A percentile compares a stretch with the other conserved stretches of the same genome.
Evolutionary conservation across 2,888 invertebrate genomes (phyloP).

Genomic region (Microctonus aethiopoides): DNA sequence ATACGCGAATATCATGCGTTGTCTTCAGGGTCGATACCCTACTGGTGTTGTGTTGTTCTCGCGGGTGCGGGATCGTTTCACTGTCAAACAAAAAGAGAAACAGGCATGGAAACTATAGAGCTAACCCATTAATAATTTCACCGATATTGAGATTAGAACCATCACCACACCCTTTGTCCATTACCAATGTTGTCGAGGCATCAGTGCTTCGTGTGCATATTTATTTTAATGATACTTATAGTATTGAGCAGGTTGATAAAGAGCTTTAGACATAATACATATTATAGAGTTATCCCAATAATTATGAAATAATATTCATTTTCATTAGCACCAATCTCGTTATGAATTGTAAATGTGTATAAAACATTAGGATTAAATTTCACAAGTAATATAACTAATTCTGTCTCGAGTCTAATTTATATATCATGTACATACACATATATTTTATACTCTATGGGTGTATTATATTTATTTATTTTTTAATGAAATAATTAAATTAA

Average conservation of each 20-base stretch:
- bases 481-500: too few relatives aligned
- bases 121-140: constrained; percentile 11
- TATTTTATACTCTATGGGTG: too few relatives aligned
- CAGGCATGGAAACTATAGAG: constrained; percentile 18
- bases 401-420: too few relatives aligned
- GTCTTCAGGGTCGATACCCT: constrained; percentile 65
- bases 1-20: constrained; percentile 51
- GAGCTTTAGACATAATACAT: neutral
- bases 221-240: neutral
- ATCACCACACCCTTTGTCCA: constrained; percentile 44
- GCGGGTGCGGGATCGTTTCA: constrained; percentile 83
- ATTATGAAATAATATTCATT: neutral
- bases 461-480: too few relatives aligned
- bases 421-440: too few relatives aligned
- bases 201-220: neutral
- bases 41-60: constrained; percentile 69
- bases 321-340: neutral
- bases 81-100: constrained; percentile 66
- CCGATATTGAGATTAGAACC: constrained; percentile 35
- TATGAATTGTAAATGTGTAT: too few relatives aligned
- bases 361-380: too few relatives aligned
- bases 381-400: too few relatives aligned
- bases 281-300: neutral
- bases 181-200: constrained; percentile 6
- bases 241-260: neutral